phyloP scores from a whole-genome alignment of 2,888 invertebrate genomes.

The Ephialtes manifestator region DNA sequence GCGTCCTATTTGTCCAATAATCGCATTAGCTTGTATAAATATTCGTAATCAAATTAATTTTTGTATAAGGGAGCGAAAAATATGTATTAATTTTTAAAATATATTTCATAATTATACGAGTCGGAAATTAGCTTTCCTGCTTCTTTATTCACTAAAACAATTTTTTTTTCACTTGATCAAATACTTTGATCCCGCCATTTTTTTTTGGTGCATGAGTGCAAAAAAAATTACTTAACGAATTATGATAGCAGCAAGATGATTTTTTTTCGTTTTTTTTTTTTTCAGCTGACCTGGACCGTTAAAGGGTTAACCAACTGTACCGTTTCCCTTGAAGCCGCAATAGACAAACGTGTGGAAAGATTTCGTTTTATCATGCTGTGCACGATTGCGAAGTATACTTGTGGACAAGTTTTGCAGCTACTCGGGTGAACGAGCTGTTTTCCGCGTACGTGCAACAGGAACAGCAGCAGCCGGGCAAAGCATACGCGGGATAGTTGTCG shows the following conservation, averaged over 20 bases:
- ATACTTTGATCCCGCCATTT: not conserved
- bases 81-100: no score
- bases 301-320: conserved; percentile 6
- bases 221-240: not conserved
- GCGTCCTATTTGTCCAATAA: no score
- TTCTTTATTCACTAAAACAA: no score
- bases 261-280: not conserved
- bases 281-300: not conserved
- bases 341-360: not conserved
- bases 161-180: no score
- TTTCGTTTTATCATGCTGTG: conserved; percentile 4
- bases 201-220: not conserved
- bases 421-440: conserved; percentile 37
- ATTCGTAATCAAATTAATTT: no score
- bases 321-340: not conserved
- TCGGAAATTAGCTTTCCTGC: no score
- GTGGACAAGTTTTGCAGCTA: conserved; percentile 31
- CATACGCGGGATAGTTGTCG: not conserved
- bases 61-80: no score
- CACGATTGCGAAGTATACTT: conserved; percentile 2
- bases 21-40: no score
- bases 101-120: no score
- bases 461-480: conserved; percentile 10
- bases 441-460: conserved; percentile 56
- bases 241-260: not conserved